These are phyloP conservation scores for Elgaria multicarinata DNA, from an alignment of 2,113 vertebrate species.

Conservation along the genomic window DNA sequence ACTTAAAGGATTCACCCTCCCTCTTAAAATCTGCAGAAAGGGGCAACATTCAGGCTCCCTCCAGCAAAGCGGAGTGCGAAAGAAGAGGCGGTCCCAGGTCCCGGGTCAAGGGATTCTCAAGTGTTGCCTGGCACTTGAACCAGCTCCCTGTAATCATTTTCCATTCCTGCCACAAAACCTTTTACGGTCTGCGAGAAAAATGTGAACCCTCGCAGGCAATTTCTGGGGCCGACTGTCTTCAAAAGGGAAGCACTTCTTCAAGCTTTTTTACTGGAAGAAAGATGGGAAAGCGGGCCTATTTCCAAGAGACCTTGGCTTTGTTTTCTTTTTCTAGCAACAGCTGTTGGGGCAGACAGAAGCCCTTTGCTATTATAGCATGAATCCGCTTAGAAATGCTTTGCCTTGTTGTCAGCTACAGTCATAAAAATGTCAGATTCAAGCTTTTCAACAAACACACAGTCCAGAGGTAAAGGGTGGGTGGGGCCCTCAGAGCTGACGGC, in stretches of 20 bases:
- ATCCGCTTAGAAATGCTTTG: background rate
- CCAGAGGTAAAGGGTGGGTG: background rate
- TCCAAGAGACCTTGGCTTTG: background rate
- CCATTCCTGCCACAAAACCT: background rate
- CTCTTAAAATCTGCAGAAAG: background rate
- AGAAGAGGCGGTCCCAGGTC: background rate
- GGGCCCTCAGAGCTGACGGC: background rate
- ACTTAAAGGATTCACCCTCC: background rate
- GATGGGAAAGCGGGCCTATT: background rate
- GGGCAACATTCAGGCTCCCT: constrained; percentile 34
- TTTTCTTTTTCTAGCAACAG: background rate
- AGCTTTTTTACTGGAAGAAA: background rate
- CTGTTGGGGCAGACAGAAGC: background rate
- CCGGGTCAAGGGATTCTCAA: background rate
- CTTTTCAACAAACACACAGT: background rate
- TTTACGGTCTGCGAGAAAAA: rapidly evolving
- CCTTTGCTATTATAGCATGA: background rate
- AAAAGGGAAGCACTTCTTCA: background rate
- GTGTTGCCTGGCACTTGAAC: background rate
- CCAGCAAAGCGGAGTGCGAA: constrained; percentile 18
- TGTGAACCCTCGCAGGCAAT: rapidly evolving
- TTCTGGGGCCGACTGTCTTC: background rate
- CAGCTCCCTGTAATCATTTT: background rate
- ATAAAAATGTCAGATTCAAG: background rate
- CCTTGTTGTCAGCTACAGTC: background rate